Evolutionary conservation across 64 coral and sea anemone genomes (phyloP), one percentile per base, ranked within the genome.

Genomic region (Cladopsammia gracilis): DNA sequence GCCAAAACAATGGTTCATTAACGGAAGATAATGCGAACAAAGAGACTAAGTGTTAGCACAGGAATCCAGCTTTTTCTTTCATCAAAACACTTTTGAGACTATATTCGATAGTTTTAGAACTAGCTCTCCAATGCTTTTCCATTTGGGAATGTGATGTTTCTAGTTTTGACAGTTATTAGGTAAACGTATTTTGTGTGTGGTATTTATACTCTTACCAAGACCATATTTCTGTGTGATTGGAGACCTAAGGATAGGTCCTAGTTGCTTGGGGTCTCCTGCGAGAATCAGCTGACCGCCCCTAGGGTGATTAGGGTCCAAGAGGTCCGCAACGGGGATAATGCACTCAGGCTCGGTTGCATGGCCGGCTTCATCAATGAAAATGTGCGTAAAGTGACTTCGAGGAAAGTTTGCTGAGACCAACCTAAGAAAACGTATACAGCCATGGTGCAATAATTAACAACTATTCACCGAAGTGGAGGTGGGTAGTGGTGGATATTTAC

Each of bases 281-380:
- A 95, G 87, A 8, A 95, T 87, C 19, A 95, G 86, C 61, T 95
- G 93, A 12, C 93, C 93, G 47, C 77, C 87, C 68, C 49, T 77
- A 10, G 70, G 56, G 25, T 89, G 70, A 67, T 94, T 84, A 44
- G 92, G 92, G 45, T 95, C 87, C 70, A 95, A 50, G 51, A 95
- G 87, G 23, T 73, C 87, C 70, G 76, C 66, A 10, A 95, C 87
- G 4, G 93, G 86, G 61, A 95, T 86, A 57, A 84, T 82, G 14
- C 93, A 95, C 50, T 95, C 93, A 5, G 93, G 93, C 71, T 95
- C 93, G 15, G 88, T 81, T 19, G 86, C 93, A 59, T 95, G 93
- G 15, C 93, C 93, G 8, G 93, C 93, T 61, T 95, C 93, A 87
- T 95, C 93, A 12, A 95, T 90, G 51, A 95, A 95, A 48, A 95